Conservation (phyloP, 2,797 vertebrate species). For the Sebastes trivittatus region DNA sequence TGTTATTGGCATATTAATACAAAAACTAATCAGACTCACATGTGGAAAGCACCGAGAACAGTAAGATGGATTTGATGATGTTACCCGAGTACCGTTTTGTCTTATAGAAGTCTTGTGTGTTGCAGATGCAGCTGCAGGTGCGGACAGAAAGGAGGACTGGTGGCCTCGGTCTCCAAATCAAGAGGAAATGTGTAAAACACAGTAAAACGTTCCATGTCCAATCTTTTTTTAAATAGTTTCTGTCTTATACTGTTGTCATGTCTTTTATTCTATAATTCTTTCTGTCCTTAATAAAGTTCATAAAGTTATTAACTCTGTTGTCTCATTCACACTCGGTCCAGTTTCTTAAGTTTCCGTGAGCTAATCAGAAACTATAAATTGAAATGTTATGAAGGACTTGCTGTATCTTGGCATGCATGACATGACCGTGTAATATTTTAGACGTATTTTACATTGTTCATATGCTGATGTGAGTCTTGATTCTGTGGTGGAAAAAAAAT, state of each 20-base stretch:
- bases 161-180: constrained; percentile 62
- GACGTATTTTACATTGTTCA: too few relatives aligned
- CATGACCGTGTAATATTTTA: too few relatives aligned
- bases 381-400: not conserved
- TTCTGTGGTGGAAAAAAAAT: too few relatives aligned
- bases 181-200: constrained; percentile 63
- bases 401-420: not conserved
- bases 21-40: not conserved
- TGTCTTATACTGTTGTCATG: not conserved
- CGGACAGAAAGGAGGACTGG: constrained; percentile 17
- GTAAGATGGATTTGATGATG: not conserved
- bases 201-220: constrained; percentile 37
- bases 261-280: not conserved
- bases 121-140: constrained; percentile 38
- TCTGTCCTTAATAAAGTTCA: too few relatives aligned
- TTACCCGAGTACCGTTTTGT: not conserved
- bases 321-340: not conserved
- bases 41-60: not conserved
- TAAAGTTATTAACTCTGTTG: not conserved
- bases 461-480: too few relatives aligned
- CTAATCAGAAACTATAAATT: not conserved
- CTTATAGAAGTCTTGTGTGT: not conserved
- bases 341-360: not conserved
- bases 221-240: not conserved
- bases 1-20: not conserved